A percentile compares a stretch with the other conserved stretches of the same genome.
Conservation (phyloP, 2,797 vertebrate species). For the Thunnus albacares region DNA sequence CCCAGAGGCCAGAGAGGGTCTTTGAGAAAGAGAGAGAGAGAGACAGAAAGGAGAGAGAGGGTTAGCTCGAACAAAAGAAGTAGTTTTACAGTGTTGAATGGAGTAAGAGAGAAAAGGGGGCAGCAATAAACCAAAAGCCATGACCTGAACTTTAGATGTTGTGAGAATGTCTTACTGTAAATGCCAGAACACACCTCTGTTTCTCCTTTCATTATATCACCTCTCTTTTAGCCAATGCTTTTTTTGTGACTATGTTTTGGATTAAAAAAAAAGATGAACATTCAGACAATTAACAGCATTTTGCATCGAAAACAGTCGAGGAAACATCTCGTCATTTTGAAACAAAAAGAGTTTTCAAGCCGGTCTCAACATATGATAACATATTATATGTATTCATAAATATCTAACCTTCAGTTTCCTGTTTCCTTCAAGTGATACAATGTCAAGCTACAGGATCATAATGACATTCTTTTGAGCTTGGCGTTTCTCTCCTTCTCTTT, state of each 20-base stretch:
- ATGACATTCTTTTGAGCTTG: slow-evolving; percentile 6
- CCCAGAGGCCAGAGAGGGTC: slow-evolving; percentile 41
- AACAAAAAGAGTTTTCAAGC: background rate
- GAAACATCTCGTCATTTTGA: background rate
- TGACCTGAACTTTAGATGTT: slow-evolving; percentile 14
- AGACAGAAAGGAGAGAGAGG: background rate
- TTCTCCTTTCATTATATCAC: background rate
- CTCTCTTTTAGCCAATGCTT: background rate
- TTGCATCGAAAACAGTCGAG: background rate
- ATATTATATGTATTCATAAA: background rate
- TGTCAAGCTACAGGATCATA: slow-evolving; percentile 18
- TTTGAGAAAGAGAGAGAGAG: slow-evolving; percentile 4
- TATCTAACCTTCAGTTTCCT: background rate
- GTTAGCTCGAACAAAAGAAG: slow-evolving; percentile 10
- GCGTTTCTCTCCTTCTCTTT: slow-evolving; percentile 8
- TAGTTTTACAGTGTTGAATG: slow-evolving; percentile 31
- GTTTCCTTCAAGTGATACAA: slow-evolving; percentile 15
- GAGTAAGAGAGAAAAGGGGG: slow-evolving; percentile 3
- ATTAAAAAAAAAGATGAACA: background rate
- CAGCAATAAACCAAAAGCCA: slow-evolving; percentile 3
- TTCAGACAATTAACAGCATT: background rate
- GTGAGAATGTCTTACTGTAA: slow-evolving; percentile 8
- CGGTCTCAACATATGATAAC: background rate
- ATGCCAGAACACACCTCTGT: background rate
- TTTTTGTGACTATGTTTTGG: background rate